phyloP scores from a whole-genome alignment of 2,888 invertebrate genomes.

The Caenorhabditis sulstoni region DNA sequence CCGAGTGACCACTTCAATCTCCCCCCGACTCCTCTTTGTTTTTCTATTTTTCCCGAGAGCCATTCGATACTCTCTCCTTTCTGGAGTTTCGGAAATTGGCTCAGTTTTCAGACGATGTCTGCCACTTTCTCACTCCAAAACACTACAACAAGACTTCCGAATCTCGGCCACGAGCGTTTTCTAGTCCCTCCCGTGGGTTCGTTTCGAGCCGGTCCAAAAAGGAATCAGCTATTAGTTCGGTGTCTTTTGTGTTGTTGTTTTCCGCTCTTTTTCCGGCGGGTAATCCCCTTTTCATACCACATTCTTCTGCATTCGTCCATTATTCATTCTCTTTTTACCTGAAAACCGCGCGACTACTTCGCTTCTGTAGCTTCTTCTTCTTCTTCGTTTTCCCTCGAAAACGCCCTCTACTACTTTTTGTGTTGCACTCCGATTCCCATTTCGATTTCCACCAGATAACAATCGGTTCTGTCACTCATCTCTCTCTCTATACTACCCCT shows the following conservation, averaged over 20 bases:
- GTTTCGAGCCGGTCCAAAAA: no score
- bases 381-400: neutral
- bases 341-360: neutral
- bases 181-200: no score
- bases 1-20: conserved; percentile 26
- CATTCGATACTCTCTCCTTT: neutral
- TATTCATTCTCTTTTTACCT: no score
- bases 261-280: no score
- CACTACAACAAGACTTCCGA: no score
- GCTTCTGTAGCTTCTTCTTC: conserved; percentile 7
- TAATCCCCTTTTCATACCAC: no score
- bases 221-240: no score
- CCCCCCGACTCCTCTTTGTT: conserved; percentile 2
- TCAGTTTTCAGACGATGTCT: neutral
- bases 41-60: neutral
- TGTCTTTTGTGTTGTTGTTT: no score
- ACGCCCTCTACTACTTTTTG: conserved; percentile 16
- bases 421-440: conserved; percentile 18
- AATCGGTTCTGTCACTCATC: conserved; percentile 24
- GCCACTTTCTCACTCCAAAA: no score
- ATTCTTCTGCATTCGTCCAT: no score
- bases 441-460: conserved; percentile 25
- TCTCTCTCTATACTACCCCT: neutral
- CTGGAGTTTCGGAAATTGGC: conserved; percentile 4
- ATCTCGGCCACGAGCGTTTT: no score